Percentiles rank a stretch among this genome's conserved stretches.
Conservation (phyloP, 1,140 invertebrate genomes). For the Zaprionus tsacasi region DNA sequence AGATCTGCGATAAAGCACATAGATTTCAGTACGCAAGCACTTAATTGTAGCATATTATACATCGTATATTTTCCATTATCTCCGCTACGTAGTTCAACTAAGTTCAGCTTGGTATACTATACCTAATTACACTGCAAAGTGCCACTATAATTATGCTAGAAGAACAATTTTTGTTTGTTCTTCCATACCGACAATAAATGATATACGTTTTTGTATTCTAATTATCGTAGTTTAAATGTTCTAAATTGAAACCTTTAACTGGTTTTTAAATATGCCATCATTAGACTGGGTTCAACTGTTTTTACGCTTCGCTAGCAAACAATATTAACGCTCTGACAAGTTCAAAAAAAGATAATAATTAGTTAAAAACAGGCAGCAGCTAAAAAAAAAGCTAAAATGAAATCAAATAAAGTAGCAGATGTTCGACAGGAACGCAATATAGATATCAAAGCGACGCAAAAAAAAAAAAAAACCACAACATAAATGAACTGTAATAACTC, state of each 20-base stretch:
- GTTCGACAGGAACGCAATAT: background rate
- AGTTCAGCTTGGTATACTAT: background rate
- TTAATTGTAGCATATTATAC: background rate
- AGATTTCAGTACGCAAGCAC: background rate
- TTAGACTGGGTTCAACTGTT: slow-evolving; percentile 29
- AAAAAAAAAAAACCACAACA: no score
- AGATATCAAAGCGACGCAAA: slow-evolving; percentile 3
- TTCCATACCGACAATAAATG: background rate
- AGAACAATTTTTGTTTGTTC: background rate
- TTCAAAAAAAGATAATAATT: slow-evolving; percentile 30
- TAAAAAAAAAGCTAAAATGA: slow-evolving; percentile 8
- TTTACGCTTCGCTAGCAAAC: slow-evolving; percentile 47
- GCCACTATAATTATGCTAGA: slow-evolving; percentile 9
- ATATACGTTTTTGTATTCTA: background rate
- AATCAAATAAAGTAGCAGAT: background rate
- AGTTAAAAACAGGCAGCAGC: slow-evolving; percentile 15
- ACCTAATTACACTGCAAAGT: background rate
- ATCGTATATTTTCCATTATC: background rate
- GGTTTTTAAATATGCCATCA: slow-evolving; percentile 31
- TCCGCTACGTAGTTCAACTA: background rate
- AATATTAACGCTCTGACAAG: slow-evolving; percentile 52
- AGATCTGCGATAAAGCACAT: no score
- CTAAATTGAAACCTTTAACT: slow-evolving; percentile 12
- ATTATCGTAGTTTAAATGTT: slow-evolving; percentile 32
- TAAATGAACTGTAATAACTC: slow-evolving; percentile 2